Base-by-base conservation (phyloP, 2,888 invertebrate species). In the Dicyrtomina minuta region DNA sequence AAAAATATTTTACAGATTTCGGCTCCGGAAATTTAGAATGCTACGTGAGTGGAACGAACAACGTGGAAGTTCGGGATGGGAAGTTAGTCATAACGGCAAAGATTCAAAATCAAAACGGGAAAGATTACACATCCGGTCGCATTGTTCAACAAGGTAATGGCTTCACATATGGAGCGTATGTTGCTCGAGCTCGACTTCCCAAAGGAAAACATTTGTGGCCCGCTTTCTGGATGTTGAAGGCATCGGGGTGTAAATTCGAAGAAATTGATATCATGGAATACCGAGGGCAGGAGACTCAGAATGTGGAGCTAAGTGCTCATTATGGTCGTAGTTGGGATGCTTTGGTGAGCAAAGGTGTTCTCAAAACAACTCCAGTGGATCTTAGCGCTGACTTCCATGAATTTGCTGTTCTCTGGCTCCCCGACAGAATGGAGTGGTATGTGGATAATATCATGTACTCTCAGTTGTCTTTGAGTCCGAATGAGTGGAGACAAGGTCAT, bases 201-300 rank as follows among this genome's bases (percentile, higher is more conserved):
- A 68, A 71, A n/a, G 77, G 77, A 12, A 75, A 77, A 46, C 73
- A 76, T 62, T 27, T 77, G 1, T 76, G 76, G 76, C 67, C 67
- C 17, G 67, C 59, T 1, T 12, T 59, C 10, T 67, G 66, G 66
- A 20, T 61, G 22, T 22, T 68, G 24, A 55, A 61, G n/a, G 44
- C 70, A 17, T 27, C n/a, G 8, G 17, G 20, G 2, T 77, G 77
- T 46, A 74, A 75, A 6, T 77, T 75, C 51, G 77, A 77, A 39
- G 77, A 77, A 67, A 76, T 77, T 41, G 77, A 77, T 66, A 76
- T 77, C 49, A 75, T 75, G 17, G 77, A 77, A 60, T 77, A 74
- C 41, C 58, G 77, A 22, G 77, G 77, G 10, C 73, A 77, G 66
- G 70, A 76, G 53, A 71, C 71, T 10, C 39, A 64, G 15, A 71